These are phyloP conservation scores for Epinephelus coioides DNA, from an alignment of 2,797 vertebrate genomes.

Conservation along the genomic window DNA sequence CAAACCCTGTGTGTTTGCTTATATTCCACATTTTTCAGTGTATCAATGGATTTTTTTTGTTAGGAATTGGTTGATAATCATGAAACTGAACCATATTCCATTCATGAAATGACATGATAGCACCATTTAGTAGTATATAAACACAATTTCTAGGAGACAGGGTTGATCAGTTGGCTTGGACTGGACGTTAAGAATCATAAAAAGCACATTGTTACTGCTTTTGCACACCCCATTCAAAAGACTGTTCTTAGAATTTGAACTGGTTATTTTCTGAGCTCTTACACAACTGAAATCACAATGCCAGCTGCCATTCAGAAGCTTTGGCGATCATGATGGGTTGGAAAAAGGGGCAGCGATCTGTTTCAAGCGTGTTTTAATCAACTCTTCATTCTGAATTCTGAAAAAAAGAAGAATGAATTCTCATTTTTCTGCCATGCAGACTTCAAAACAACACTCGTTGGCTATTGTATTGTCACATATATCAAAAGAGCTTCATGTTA, in stretches of 20 bases:
- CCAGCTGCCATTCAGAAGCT: not conserved
- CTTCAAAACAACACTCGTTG: slow-evolving; percentile 22
- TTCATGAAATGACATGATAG: not conserved
- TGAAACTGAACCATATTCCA: no score
- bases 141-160: no score
- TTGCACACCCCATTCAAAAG: not conserved
- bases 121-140: not conserved
- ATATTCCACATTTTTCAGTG: not conserved
- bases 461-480: not conserved
- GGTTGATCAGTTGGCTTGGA: not conserved
- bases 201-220: no score
- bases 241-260: not conserved
- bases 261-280: not conserved
- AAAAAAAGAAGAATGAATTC: not conserved
- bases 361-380: slow-evolving; percentile 15
- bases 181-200: not conserved
- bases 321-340: not conserved
- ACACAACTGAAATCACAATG: not conserved
- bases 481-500: not conserved
- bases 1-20: not conserved
- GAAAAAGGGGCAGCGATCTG: not conserved
- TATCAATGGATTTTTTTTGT: not conserved
- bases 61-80: not conserved
- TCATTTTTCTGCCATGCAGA: not conserved
- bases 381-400: not conserved